These are phyloP conservation scores for Caenorhabditis latens DNA, from an alignment of 1,140 invertebrate genomes.

Conservation along the genomic window DNA sequence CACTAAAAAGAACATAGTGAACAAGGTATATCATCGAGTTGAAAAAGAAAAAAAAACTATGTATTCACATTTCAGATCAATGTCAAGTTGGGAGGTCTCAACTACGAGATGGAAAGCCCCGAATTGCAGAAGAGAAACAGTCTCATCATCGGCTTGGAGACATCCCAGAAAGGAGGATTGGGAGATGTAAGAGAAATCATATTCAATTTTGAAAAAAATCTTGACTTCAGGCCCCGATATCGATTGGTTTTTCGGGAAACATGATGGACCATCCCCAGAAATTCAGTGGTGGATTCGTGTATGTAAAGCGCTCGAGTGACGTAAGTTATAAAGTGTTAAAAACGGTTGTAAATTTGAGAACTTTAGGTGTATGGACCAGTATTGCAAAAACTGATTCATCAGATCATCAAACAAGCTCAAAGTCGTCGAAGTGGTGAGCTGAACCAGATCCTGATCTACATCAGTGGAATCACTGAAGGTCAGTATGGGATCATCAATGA, in stretches of 20 bases:
- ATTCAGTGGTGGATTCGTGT: neutral
- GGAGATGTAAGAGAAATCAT: neutral
- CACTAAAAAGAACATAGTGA: neutral
- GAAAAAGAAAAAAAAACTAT: too few relatives aligned
- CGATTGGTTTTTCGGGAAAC: neutral
- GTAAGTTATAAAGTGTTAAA: neutral
- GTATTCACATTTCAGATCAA: neutral
- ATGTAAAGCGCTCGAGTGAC: neutral
- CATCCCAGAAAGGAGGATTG: neutral
- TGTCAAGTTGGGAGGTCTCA: neutral
- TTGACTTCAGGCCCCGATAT: neutral
- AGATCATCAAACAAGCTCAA: neutral
- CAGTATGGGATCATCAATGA: neutral
- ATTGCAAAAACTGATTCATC: neutral
- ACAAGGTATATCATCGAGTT: neutral
- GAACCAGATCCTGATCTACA: neutral
- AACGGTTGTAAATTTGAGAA: neutral
- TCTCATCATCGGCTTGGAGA: neutral
- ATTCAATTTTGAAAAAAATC: neutral
- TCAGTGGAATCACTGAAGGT: neutral
- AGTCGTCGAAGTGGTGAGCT: too few relatives aligned
- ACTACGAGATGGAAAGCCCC: neutral
- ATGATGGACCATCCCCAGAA: neutral
- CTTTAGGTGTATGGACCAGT: neutral
- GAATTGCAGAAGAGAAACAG: neutral